Base-by-base conservation (phyloP, 1,140 invertebrate genomes). In the Temnothorax curvispinosus region DNA sequence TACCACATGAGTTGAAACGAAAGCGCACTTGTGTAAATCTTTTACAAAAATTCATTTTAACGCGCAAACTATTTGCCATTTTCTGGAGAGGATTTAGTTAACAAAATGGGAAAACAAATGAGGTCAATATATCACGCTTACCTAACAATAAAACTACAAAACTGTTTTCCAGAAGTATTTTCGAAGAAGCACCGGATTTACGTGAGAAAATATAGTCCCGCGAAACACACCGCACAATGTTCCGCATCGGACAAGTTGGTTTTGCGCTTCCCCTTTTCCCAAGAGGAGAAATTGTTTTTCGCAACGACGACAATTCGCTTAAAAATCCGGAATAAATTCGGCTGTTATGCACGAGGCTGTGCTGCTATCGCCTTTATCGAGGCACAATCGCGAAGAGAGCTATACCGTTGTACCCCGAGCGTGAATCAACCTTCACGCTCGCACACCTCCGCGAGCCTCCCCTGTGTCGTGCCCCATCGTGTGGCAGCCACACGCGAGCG, bases 361-460 rank as follows among this genome's bases (percentile, higher is more conserved):
- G 78, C 72, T n/a, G 56, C 41, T 85, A 78, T 85, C 60, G 67
- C n/a, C 54, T 82, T 87, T 87, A 84, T 89, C 84, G 47, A 58
- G 56, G 21, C 65, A 77, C 74, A 76, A 64, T 60, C 65, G 74
- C 21, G 78, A 54, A 58, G 60, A 21, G 52, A 9, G 60, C 76
- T 89, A 72, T 82, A 89, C 52, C 44, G 44, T 54, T 54, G 71
- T 88, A 88, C 35, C 72, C 21, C 21, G 65, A 80, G 80, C 56
- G 85, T 88, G 80, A 90, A 90, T 90, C 88, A 90, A 90, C 89
- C 64, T 86, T 90, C 62, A 85, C 86, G 80, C 88, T 76, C 60
- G 72, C 89, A 60, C 69, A 88, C 60, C 44, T 56, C 56, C 6
- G 18, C 52, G 41, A 90, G 71, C 72, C 78, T 76, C 47, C 89